These are phyloP conservation scores for Agrilus mali DNA, from an alignment of 2,888 invertebrate genomes.

Conservation along the genomic window DNA sequence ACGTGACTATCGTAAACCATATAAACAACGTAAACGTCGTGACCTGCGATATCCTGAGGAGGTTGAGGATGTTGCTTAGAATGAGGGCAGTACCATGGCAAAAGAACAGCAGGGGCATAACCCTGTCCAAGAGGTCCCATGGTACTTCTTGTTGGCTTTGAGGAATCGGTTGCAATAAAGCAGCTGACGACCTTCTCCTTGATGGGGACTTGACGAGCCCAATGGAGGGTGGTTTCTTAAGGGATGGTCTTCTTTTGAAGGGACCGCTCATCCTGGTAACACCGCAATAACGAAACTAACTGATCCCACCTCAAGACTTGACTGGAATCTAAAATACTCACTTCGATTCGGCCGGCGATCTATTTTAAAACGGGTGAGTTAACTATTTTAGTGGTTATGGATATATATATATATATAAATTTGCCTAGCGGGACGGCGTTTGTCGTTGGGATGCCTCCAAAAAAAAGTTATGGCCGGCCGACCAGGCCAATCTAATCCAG, in stretches of 20 bases:
- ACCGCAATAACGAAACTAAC: too few relatives aligned
- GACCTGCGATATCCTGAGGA: slow-evolving; percentile 59
- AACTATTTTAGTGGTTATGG: too few relatives aligned
- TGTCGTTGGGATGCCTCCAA: too few relatives aligned
- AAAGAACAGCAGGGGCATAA: slow-evolving; percentile 63
- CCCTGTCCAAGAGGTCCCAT: slow-evolving; percentile 56
- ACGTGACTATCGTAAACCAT: slow-evolving; percentile 59
- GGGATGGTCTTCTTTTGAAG: slow-evolving; percentile 31
- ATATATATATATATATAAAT: too few relatives aligned
- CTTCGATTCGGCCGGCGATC: too few relatives aligned
- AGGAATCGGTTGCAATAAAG: slow-evolving; percentile 44
- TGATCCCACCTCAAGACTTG: too few relatives aligned
- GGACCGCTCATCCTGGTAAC: slow-evolving; percentile 29
- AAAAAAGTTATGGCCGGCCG: too few relatives aligned
- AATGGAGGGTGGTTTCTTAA: slow-evolving; percentile 26
- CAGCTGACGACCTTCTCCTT: slow-evolving; percentile 25
- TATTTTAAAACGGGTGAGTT: too few relatives aligned
- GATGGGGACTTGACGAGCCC: slow-evolving; percentile 36
- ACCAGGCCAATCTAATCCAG: too few relatives aligned
- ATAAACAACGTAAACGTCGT: slow-evolving; percentile 69
- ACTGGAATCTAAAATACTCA: too few relatives aligned
- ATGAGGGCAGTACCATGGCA: slow-evolving; percentile 72
- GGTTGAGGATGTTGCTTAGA: slow-evolving; percentile 57
- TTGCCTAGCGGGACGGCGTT: too few relatives aligned
- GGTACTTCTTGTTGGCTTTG: slow-evolving; percentile 51